phyloP scores from a whole-genome alignment of 2,113 vertebrate genomes.

The Zosterops japonicus region DNA sequence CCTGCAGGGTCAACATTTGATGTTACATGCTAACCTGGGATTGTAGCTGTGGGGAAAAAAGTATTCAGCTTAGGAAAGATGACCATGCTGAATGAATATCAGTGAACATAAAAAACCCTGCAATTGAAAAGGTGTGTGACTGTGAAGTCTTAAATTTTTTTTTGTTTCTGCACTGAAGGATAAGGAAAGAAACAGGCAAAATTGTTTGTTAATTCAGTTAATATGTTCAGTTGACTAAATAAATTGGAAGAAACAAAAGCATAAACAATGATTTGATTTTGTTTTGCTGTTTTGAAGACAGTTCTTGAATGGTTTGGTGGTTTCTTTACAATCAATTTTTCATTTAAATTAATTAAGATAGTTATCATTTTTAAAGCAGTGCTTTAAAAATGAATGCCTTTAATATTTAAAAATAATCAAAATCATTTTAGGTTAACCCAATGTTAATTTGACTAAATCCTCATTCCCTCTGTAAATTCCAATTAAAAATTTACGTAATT shows the following conservation, averaged over 20 bases:
- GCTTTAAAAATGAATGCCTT: neutral
- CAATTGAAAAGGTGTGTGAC: neutral
- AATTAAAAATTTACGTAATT: conserved; percentile 44
- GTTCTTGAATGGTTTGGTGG: neutral
- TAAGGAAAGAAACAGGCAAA: neutral
- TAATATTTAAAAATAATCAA: neutral
- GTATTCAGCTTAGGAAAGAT: neutral
- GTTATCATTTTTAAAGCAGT: neutral
- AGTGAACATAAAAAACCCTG: neutral
- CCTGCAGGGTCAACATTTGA: neutral
- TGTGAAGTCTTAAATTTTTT: neutral
- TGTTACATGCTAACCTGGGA: neutral
- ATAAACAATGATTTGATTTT: neutral
- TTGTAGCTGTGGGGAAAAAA: neutral
- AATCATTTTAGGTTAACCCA: conserved; percentile 16
- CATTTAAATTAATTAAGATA: neutral
- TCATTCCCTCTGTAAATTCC: conserved; percentile 21
- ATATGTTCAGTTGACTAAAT: neutral
- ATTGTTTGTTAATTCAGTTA: neutral
- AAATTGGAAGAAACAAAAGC: neutral
- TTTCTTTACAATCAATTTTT: neutral
- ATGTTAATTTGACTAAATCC: conserved; percentile 30
- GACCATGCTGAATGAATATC: neutral
- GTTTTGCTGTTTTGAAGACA: neutral
- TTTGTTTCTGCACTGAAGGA: neutral